These are phyloP conservation scores for Drosophila melanogaster DNA, from an alignment of 1,140 invertebrate species.

Conservation along the genomic window DNA sequence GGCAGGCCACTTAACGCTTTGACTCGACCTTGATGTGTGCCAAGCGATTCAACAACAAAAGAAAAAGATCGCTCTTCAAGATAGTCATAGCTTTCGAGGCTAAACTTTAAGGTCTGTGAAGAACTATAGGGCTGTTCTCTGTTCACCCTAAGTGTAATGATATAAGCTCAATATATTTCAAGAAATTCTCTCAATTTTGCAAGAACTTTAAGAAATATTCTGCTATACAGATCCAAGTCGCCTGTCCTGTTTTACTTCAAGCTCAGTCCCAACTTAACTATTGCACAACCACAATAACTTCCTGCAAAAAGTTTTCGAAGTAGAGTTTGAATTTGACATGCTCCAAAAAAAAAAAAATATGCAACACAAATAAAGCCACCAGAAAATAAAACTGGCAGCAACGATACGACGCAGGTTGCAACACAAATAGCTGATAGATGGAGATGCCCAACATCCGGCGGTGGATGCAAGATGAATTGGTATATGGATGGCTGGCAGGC, in stretches of 20 bases:
- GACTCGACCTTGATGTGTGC: constrained; percentile 24
- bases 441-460: constrained; percentile 45
- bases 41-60: constrained; percentile 22
- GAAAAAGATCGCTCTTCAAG: constrained; percentile 13
- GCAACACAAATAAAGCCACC: constrained; percentile 25
- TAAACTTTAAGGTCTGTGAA: constrained; percentile 11
- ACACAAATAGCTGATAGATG: constrained; percentile 47
- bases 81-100: constrained; percentile 15
- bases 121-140: neutral
- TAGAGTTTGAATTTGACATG: constrained; percentile 27
- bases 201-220: neutral
- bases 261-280: neutral
- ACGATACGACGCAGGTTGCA: constrained; percentile 16
- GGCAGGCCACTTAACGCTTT: constrained; percentile 15
- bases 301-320: constrained; percentile 29
- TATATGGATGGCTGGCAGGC: constrained; percentile 5
- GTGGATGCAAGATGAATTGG: constrained; percentile 22
- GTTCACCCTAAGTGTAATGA: neutral
- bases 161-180: constrained; percentile 7
- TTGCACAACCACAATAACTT: constrained; percentile 29
- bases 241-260: neutral
- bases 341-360: constrained; percentile 24
- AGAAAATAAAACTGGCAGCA: constrained; percentile 6
- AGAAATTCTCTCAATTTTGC: neutral
- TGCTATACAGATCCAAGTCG: constrained; percentile 2